Percentiles rank a stretch among this genome's conserved stretches.
phyloP scores from a whole-genome alignment of 2,113 vertebrate genomes.

The Donacobius atricapilla region DNA sequence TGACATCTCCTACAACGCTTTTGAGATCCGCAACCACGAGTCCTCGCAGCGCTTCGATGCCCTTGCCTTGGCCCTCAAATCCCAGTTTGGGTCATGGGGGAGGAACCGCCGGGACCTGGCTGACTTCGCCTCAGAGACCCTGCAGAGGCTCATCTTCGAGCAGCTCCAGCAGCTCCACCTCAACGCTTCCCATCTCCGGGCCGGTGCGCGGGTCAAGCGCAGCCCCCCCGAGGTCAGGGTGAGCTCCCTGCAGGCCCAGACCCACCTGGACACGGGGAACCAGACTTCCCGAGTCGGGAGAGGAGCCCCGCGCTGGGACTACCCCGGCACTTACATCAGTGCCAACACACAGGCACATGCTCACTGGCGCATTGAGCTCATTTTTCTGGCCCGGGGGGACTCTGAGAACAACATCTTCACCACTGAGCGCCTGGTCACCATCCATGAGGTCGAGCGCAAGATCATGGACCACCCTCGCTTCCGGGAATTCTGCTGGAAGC shows the following conservation, averaged over 20 bases:
- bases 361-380: constrained; percentile 94
- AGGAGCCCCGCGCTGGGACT: constrained; percentile 67
- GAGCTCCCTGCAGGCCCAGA: background rate
- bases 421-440: constrained; percentile 87
- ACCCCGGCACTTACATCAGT: constrained; percentile 69
- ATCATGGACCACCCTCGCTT: constrained; percentile 95
- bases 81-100: constrained; percentile 93
- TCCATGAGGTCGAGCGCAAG: constrained; percentile 88
- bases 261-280: background rate
- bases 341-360: constrained; percentile 90
- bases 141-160: constrained; percentile 84
- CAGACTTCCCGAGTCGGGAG: constrained; percentile 2
- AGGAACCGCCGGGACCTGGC: constrained; percentile 86
- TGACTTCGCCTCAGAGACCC: constrained; percentile 78
- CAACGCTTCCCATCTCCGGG: background rate
- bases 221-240: background rate
- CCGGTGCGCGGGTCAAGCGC: background rate
- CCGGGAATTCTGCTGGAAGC: constrained; percentile 96
- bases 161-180: constrained; percentile 74
- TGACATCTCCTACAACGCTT: constrained; percentile 96
- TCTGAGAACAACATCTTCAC: constrained; percentile 93
- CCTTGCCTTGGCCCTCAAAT: constrained; percentile 88
- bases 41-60: constrained; percentile 93
- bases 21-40: constrained; percentile 95
- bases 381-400: constrained; percentile 90